Base-by-base conservation (phyloP, 2,113 vertebrate genomes). In the Smithornis capensis region DNA sequence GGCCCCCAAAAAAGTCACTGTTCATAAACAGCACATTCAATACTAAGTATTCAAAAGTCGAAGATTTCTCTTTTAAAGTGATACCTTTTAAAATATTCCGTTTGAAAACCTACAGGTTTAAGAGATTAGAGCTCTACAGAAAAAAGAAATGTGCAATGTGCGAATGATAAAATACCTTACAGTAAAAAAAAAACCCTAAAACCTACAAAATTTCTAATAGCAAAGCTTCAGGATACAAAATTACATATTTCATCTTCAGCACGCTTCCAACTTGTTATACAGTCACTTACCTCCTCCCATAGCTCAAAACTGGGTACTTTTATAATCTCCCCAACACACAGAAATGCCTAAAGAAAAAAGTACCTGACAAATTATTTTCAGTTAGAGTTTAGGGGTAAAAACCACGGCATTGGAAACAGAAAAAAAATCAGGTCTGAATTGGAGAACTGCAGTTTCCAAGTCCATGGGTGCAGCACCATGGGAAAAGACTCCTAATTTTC, bases 361-460 rank as follows among this genome's bases (percentile, higher is more conserved):
- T 22, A 77, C 4, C 33, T 9, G 21, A 55, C 55, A 90, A 59
- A 71, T 35, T 1, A 24, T 8, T 68, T 37, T 71, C 17, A 29
- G 21, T 47, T 40, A 69, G 10, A 37, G 7, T 19, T 10, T 6
- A 1, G 18, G 2, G 7, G 16, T 2, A 2, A 8, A 10, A 17
- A 12, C 2, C 6, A 55, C 13, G 11, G 27, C 0, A 0, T 29
- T 12, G 3, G 19, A 45, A 6, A 35, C 3, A 5, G 4, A 11
- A 25, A 50, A 68, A 69, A 50, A 47, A 21, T 2, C 9, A 62
- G 7, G 45, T 10, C 29, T 47, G 40, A 6, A 53, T 5, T 24
- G 10, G 27, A 91, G 24, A 87, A 44, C 16, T 42, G n/a, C 24
- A 45, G n/a, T 49, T 57, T 80, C 14, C 49, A 83, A 44, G 22